phyloP scores from a whole-genome alignment of 2,113 vertebrate genomes.

The Thunnus maccoyii region DNA sequence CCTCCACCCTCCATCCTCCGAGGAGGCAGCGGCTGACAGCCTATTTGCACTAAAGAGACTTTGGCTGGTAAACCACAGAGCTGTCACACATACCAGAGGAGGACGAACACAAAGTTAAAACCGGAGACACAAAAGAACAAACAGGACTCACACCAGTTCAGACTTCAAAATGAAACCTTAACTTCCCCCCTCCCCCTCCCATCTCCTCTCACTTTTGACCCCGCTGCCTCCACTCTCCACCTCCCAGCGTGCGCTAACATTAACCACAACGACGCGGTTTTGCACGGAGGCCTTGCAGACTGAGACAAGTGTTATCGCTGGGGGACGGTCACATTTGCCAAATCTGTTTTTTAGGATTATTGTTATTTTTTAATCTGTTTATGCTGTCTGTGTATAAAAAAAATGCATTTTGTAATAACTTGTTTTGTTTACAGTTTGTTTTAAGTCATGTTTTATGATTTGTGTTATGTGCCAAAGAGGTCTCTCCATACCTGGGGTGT shows the following conservation, averaged over 20 bases:
- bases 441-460: slow-evolving; percentile 52
- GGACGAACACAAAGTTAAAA: slow-evolving; percentile 33
- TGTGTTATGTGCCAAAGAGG: slow-evolving; percentile 86
- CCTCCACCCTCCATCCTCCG: slow-evolving; percentile 1
- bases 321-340: slow-evolving; percentile 73
- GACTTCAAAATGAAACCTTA: slow-evolving; percentile 41
- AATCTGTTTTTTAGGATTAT: slow-evolving; percentile 59
- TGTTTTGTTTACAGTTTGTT: slow-evolving; percentile 70
- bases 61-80: slow-evolving; percentile 56
- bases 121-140: slow-evolving; percentile 35
- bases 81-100: slow-evolving; percentile 52
- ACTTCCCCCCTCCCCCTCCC: background rate
- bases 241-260: slow-evolving; percentile 23
- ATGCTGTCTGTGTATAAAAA: slow-evolving; percentile 58
- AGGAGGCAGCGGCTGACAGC: slow-evolving; percentile 64
- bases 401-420: slow-evolving; percentile 56
- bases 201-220: background rate
- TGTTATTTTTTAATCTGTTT: slow-evolving; percentile 51
- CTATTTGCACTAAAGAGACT: slow-evolving; percentile 87
- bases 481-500: slow-evolving; percentile 65
- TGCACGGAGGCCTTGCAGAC: slow-evolving; percentile 83
- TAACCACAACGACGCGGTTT: slow-evolving; percentile 71
- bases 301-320: slow-evolving; percentile 70
- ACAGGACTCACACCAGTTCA: slow-evolving; percentile 19
- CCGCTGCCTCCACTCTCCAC: background rate